Evolutionary conservation across 2,113 vertebrate species (phyloP), one percentile per base, ranked within the genome.

Genomic region (Phylloscopus whistleri): DNA sequence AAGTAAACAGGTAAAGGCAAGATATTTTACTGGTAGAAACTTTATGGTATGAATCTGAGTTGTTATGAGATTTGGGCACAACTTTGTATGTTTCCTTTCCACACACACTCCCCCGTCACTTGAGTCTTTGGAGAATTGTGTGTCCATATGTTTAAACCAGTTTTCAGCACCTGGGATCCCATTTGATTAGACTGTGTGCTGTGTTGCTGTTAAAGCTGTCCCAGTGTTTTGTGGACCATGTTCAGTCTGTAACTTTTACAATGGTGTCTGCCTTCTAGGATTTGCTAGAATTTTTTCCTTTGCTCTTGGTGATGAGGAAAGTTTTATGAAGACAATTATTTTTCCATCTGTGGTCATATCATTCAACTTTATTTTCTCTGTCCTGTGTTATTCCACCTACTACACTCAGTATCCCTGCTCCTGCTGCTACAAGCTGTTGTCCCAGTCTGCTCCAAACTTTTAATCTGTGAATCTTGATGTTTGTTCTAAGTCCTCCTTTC

Each of bases 351-450:
- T 55, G 13, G 4, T 60, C 79, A 28, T 48, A 43, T 88, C 14
- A 73, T 90, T 53, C 31, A 62, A 16, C n/a, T 92, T 79, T 83
- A 4, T 26, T 60, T 85, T 87, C 28, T 77, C 33, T 83, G 41
- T 28, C 28, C 55, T 81, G 24, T 81, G 49, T 78, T 22, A 22
- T 72, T 94, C 35, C 13, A 74, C 43, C 39, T 77, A 39, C 78
- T 86, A 39, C 8, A 46, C 46, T 75, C 86, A 89, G 9, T 51
- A 41, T 77, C 35, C 37, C 33, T 79, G 41, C 69, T 77, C 91
- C 93, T 95, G 93, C 94, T 95, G 94, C 30, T 78, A 55, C 93
- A 96, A 95, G 94, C 95, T 96, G 95, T 94, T 92, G 56, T 82
- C 46, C 76, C 83, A 84, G 76, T 81, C 88, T 95, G 96, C 88